Percentiles rank a stretch among this genome's conserved stretches.
Evolutionary conservation across 2,888 invertebrate genomes (phyloP).

Genomic region (Arrhopalites spinosus): DNA sequence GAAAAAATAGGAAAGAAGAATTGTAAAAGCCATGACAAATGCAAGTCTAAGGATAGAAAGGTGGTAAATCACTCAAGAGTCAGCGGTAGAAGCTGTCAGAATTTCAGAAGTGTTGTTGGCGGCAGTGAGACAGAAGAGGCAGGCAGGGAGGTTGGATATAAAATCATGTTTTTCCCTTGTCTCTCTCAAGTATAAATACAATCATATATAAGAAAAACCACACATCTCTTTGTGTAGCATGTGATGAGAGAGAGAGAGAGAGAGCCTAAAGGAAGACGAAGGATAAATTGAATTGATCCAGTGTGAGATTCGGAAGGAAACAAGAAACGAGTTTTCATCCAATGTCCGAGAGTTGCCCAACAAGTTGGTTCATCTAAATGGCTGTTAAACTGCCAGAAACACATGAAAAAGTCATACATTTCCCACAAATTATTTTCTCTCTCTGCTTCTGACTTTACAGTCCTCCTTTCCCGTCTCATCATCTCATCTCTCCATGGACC

Average conservation of each 20-base stretch:
- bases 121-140: conserved; percentile 24
- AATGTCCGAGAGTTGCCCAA: conserved; percentile 38
- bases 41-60: conserved; percentile 28
- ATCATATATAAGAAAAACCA: too few relatives aligned
- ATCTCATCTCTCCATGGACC: neutral
- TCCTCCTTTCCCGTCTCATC: conserved; percentile 7
- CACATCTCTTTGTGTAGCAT: neutral
- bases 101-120: conserved; percentile 34
- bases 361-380: conserved; percentile 43
- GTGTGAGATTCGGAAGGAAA: conserved; percentile 46
- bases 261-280: neutral
- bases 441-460: conserved; percentile 4
- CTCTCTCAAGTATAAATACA: too few relatives aligned
- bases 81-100: conserved; percentile 31
- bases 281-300: conserved; percentile 42
- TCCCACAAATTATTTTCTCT: conserved; percentile 31
- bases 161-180: neutral
- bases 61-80: conserved; percentile 43
- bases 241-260: neutral
- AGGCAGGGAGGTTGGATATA: conserved; percentile 18
- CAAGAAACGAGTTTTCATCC: conserved; percentile 43
- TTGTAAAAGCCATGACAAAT: conserved; percentile 36
- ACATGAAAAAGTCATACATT: conserved; percentile 27
- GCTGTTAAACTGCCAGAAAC: conserved; percentile 43
- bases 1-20: neutral